Base-by-base conservation (phyloP, 1,140 invertebrate species). In the Zophobas atratus region DNA sequence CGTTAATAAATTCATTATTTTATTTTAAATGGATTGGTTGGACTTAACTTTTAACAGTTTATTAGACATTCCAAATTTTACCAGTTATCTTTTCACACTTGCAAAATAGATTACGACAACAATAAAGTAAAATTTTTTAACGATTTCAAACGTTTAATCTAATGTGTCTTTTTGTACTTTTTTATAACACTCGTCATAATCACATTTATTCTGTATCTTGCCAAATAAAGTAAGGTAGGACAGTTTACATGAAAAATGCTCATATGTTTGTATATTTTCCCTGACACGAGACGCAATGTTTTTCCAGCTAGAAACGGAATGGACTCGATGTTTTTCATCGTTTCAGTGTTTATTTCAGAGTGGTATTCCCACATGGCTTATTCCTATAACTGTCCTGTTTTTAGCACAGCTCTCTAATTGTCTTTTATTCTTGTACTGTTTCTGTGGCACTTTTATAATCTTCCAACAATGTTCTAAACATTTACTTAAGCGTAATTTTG, bases 331-430 rank as follows among this genome's bases (percentile, higher is more conserved):
- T 67, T 67, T 67, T 57, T 67, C 39, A 43, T 34, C 39, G 43
- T 32, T 67, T n/a, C 60, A 67, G 35, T 63, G 36, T 63, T 38
- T 38, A 63, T 63, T 63, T 63, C 57, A 38, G 39, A 2, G 34
- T 8, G 57, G 38, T 63, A 63, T 63, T 63, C 57, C 57, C 57
- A 39, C 20, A 46, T 67, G 60, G 60, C 38, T 41, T 67, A 67
- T 43, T 41, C 51, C 60, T 60, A 60, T 38, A 60, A 60, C 60
- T 43, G 39, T 67, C 20, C 20, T 20, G 2, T 67, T 63, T 63
- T 63, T 63, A 63, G 5, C 5, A 67, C n/a, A 20, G 39, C 43
- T 43, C 1, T 2, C n/a, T 43, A 32, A 46, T 67, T 67, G 4
- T 67, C 38, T 67, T 67, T 38, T 43, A 43, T 67, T 67, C 49